Conservation (phyloP, 1,140 invertebrate species). For the Apocrypta bakeri region DNA sequence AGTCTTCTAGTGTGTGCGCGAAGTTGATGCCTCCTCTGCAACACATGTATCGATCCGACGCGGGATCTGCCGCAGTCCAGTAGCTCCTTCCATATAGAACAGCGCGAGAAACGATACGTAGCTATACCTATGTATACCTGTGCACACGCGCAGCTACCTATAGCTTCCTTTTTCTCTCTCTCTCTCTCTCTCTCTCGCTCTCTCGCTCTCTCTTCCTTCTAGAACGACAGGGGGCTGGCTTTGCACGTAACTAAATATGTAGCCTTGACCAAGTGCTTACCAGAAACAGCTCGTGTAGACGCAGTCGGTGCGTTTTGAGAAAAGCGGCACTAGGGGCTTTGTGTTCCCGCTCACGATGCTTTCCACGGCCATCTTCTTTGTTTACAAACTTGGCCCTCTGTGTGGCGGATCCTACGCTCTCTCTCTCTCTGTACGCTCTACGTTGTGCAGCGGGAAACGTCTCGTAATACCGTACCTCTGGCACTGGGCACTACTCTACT, state of each 20-base stretch:
- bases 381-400: constrained; percentile 53
- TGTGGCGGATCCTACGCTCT: not conserved
- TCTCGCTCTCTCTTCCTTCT: not conserved
- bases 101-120: not conserved
- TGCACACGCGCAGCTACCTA: not conserved
- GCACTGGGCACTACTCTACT: not conserved
- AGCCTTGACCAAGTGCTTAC: constrained; percentile 62
- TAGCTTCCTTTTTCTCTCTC: constrained; percentile 20
- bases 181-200: constrained; percentile 22
- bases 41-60: constrained; percentile 62
- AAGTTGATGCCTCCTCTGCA: constrained; percentile 52
- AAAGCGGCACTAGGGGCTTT: constrained; percentile 72
- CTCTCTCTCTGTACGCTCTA: no score
- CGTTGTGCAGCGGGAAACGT: no score
- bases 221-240: not conserved
- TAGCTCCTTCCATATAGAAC: not conserved
- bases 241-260: not conserved
- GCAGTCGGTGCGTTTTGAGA: constrained; percentile 72
- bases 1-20: not conserved
- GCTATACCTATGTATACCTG: not conserved
- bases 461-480: no score
- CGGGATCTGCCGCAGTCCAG: constrained; percentile 62
- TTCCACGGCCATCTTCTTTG: constrained; percentile 65
- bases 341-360: constrained; percentile 65
- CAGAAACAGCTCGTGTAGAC: constrained; percentile 76